A percentile compares a stretch with the other conserved stretches of the same genome.
phyloP scores from a whole-genome alignment of 1,140 invertebrate species.

The Cecropterus lyciades region DNA sequence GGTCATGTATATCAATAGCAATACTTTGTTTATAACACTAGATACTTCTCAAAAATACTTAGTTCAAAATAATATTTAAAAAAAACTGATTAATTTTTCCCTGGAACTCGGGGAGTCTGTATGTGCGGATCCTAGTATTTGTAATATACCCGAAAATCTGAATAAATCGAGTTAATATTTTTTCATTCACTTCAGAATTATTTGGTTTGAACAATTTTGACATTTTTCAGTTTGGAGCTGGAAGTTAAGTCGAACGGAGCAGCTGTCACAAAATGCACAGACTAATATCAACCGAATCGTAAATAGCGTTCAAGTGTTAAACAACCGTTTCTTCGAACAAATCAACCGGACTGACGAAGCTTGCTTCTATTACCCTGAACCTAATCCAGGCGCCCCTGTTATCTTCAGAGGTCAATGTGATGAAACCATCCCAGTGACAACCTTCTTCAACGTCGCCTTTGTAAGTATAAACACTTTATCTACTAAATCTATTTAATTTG shows the following conservation, averaged over 20 bases:
- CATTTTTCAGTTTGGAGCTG: slow-evolving; percentile 55
- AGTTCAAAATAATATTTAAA: too few relatives aligned
- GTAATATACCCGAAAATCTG: too few relatives aligned
- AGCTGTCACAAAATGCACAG: slow-evolving; percentile 38
- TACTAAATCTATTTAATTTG: too few relatives aligned
- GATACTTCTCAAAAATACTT: too few relatives aligned
- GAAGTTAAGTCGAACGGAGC: slow-evolving; percentile 50
- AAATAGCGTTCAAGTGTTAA: slow-evolving; percentile 43
- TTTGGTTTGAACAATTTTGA: too few relatives aligned
- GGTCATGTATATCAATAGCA: too few relatives aligned
- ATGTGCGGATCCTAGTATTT: too few relatives aligned
- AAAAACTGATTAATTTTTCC: too few relatives aligned
- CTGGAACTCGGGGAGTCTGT: too few relatives aligned
- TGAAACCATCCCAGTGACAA: slow-evolving; percentile 48
- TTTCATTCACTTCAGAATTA: too few relatives aligned
- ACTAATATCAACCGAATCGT: slow-evolving; percentile 42
- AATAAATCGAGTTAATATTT: too few relatives aligned
- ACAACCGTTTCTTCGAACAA: slow-evolving; percentile 43
- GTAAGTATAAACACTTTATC: slow-evolving; percentile 41
- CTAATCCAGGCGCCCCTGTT: slow-evolving; percentile 39
- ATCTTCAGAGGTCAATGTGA: slow-evolving; percentile 60
- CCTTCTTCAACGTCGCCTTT: slow-evolving; percentile 47
- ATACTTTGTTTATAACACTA: too few relatives aligned
- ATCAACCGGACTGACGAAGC: slow-evolving; percentile 43
- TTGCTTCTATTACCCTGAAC: slow-evolving; percentile 58